A percentile compares a stretch with the other conserved stretches of the same genome.
Conservation (phyloP, 1,140 invertebrate species). For the Megathymus violae region DNA sequence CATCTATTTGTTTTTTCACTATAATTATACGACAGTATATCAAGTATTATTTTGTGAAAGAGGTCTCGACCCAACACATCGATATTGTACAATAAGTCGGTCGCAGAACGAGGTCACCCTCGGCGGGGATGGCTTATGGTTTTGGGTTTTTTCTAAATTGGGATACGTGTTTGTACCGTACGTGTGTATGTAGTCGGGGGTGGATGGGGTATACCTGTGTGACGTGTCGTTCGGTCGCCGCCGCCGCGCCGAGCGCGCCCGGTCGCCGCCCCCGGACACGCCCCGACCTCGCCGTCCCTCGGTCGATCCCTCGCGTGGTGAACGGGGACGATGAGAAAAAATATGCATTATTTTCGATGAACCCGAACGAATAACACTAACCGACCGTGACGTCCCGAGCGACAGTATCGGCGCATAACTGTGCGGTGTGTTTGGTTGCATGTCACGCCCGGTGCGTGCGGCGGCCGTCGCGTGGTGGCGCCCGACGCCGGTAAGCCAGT, state of each 20-base stretch:
- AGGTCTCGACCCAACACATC: too few relatives aligned
- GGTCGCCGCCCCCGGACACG: too few relatives aligned
- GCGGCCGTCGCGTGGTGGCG: constrained; percentile 35
- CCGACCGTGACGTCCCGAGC: not conserved
- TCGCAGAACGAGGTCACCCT: not conserved
- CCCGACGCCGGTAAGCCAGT: constrained; percentile 57
- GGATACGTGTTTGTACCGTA: not conserved
- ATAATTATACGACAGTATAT: too few relatives aligned
- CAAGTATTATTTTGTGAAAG: too few relatives aligned
- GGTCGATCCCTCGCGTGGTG: constrained; percentile 1
- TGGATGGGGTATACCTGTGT: constrained; percentile 1
- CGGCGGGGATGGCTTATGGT: too few relatives aligned
- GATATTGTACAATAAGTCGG: not conserved
- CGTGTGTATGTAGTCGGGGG: not conserved
- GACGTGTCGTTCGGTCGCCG: too few relatives aligned
- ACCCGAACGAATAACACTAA: not conserved
- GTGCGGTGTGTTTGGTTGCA: constrained; percentile 64
- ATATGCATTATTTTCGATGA: constrained; percentile 66
- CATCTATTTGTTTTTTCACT: too few relatives aligned
- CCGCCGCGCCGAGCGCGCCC: too few relatives aligned
- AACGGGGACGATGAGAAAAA: constrained; percentile 54
- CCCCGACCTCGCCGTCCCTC: too few relatives aligned
- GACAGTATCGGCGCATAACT: constrained; percentile 36
- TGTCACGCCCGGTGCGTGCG: too few relatives aligned
- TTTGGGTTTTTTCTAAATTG: too few relatives aligned